phyloP scores from a whole-genome alignment of 2,113 vertebrate species.

The Campylomormyrus tamandua region DNA sequence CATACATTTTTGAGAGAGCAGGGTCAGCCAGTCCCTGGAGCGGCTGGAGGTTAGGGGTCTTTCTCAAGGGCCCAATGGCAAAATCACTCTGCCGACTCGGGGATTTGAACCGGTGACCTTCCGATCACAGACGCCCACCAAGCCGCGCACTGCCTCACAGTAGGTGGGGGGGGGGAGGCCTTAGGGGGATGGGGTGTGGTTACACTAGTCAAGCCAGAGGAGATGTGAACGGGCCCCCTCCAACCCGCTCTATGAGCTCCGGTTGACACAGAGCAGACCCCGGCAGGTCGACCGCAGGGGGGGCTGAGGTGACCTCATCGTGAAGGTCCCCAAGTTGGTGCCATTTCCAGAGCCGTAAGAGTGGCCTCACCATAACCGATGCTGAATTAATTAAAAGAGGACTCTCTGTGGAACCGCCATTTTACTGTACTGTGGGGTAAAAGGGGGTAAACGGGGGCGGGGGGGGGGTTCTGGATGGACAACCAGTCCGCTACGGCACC shows the following conservation, averaged over 20 bases:
- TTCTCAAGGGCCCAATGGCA: background rate
- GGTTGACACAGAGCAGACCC: slow-evolving; percentile 49
- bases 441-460: background rate
- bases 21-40: background rate
- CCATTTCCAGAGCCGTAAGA: background rate
- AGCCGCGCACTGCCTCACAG: background rate
- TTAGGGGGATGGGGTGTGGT: slow-evolving; percentile 11
- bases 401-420: background rate
- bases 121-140: background rate
- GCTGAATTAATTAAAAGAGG: background rate
- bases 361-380: background rate
- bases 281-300: slow-evolving; percentile 20
- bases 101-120: background rate
- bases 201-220: slow-evolving; percentile 30
- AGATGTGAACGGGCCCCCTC: slow-evolving; percentile 36
- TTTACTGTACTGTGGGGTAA: background rate
- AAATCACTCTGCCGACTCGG: background rate
- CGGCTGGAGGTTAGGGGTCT: background rate
- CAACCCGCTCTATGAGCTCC: slow-evolving; percentile 54
- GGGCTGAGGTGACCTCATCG: background rate
- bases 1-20: background rate
- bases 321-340: background rate
- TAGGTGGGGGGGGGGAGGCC: background rate
- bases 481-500: background rate
- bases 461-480: background rate